Evolutionary conservation across 2,797 vertebrate genomes (phyloP), one percentile per base, ranked within the genome.

Genomic region (Apogon hyalosoma): DNA sequence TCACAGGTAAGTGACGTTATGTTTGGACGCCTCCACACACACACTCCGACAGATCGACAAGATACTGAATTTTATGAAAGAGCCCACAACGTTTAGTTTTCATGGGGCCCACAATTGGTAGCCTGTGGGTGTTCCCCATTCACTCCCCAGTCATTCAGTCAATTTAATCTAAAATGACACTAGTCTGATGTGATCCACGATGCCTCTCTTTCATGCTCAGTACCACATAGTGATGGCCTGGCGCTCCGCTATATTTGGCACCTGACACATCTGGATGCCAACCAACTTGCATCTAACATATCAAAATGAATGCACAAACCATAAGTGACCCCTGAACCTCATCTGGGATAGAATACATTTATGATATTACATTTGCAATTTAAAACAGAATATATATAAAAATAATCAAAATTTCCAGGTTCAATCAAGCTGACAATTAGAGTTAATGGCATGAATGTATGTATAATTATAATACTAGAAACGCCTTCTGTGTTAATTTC

Each of bases 161-260:
- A 39, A n/a, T 74, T 73, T 70, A 58, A 75, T 80, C 15, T 36
- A 15, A 65, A 79, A 56, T 67, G 60, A 77, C 77, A 59, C 7
- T 19, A 56, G 54, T 63, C 40, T 69, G 65, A 52, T 73, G 12
- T 55, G 72, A 78, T 42, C 52, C 51, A 24, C 6, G 14, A 38
- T 24, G 41, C 41, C 38, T 73, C 40, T 52, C 39, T 74, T 69
- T 72, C 60, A 80, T 60, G 52, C 47, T 40, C 33, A 64, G 38
- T 36, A 50, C 42, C 55, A 68, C 67, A 62, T 33, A 54, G 19
- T 40, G 50, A 67, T 21, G 62, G 58, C 8, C 36, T 54, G 72
- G 47, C 47, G 68, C 46, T 50, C 11, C 60, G 52, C 52, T 73
- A 47, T 62, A 56, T 73, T 74, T 70, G 49, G 56, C 58, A 62